Conservation (phyloP, 2,797 vertebrate genomes). For the Tapera naevia region DNA sequence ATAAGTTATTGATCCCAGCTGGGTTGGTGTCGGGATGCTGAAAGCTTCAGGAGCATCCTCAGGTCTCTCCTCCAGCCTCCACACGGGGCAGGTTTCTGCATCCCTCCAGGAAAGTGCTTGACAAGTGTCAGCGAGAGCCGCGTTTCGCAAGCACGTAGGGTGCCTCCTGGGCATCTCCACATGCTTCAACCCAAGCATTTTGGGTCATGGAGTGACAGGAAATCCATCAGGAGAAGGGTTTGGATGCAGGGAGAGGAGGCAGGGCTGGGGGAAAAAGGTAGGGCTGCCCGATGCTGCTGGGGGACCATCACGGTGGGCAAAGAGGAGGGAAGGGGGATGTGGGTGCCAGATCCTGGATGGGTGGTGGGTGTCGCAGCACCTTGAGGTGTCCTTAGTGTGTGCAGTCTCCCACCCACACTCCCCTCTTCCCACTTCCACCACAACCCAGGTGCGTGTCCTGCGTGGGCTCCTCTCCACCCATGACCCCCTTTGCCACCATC, state of each 20-base stretch:
- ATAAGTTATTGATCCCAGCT: background rate
- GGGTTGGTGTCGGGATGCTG: rapidly evolving
- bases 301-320: background rate
- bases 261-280: background rate
- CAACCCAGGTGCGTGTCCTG: too few species aligned
- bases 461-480: background rate
- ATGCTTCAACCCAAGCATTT: background rate
- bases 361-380: background rate
- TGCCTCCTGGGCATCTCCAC: too few species aligned
- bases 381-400: too few species aligned
- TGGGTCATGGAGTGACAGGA: background rate
- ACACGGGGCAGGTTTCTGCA: background rate
- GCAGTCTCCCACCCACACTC: background rate
- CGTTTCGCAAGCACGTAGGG: background rate
- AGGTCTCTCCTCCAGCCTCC: background rate
- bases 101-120: background rate
- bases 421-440: background rate
- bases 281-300: background rate
- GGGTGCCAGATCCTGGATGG: background rate
- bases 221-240: background rate
- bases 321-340: background rate
- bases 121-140: background rate
- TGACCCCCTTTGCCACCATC: background rate
- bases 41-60: background rate
- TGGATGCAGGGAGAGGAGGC: background rate